Evolutionary conservation across 2,888 invertebrate species (phyloP), one percentile per base, ranked within the genome.

Genomic region (Pyrochroa serraticornis): DNA sequence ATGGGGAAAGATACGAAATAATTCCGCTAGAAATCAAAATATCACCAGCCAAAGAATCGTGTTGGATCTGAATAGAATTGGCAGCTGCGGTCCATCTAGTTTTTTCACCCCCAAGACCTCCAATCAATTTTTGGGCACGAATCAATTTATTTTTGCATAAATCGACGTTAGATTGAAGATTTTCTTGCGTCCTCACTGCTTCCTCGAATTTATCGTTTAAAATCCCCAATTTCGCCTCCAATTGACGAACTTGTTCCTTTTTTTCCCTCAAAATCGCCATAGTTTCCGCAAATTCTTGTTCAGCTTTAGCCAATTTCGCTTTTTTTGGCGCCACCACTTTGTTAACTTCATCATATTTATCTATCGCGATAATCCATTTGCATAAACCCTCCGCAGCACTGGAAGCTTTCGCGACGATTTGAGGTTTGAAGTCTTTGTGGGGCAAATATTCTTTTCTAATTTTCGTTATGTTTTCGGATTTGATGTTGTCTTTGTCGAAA

Each of bases 381-480:
- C 93, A 94, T 36, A 93, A 81, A 47, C 95, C 96, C 81, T 97
- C 95, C 13, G 96, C 97, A 2, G 97, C 97, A 63, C 93, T 89
- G 0, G 96, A 97, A 0, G 95, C 95, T 79, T 93, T 92, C 8
- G 91, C 90, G 50, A 93, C 90, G 51, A 90, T 84, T 57, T 84
- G 82, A 1, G 93, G 92, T 67, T 90, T 89, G 75, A 93, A 93
- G 70, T 90, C 88, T 71, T 88, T 87, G 74, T 93, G 84, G 0
- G 86, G 84, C 32, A 91, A 79, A 77, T 87, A 92, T 70, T 91
- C 90, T 73, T 88, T 89, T 63, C 91, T 81, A 64, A 91, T 88
- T 78, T 88, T 89, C 67, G 84, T 82, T 87, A 93, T 92, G 7
- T 86, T 84, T 22, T 84, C 83, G 1, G 83, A 73, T 36, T 90